These are phyloP conservation scores for Chelon auratus DNA, from an alignment of 2,797 vertebrate species.

Conservation along the genomic window DNA sequence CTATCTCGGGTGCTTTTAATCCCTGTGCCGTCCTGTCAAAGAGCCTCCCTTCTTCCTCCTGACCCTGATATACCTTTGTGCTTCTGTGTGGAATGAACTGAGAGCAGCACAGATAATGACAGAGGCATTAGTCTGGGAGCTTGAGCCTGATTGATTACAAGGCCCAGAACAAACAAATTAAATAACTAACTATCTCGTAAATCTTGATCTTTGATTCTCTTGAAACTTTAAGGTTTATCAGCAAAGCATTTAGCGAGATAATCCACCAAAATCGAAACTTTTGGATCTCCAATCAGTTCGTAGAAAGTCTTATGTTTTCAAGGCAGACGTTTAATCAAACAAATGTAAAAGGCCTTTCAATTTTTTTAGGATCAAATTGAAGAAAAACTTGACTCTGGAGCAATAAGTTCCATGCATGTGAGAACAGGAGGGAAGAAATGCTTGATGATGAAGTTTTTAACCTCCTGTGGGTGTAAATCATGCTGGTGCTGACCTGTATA, in stretches of 20 bases:
- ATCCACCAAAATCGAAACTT: not conserved
- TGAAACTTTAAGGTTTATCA: conserved; percentile 14
- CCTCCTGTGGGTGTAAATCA: conserved; percentile 62
- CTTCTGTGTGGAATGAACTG: not conserved
- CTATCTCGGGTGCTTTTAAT: conserved; percentile 7
- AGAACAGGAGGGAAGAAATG: conserved; percentile 22
- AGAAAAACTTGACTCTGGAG: conserved; percentile 2
- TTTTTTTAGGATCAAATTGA: conserved; percentile 6
- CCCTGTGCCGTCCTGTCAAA: not conserved
- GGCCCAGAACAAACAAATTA: conserved; percentile 46
- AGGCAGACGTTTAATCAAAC: conserved; percentile 2
- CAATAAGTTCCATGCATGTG: conserved; percentile 2
- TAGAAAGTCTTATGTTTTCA: not conserved
- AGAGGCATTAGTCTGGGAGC: conserved; percentile 35
- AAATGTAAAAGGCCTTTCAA: not conserved
- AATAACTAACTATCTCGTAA: conserved; percentile 42
- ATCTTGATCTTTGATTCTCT: conserved; percentile 36
- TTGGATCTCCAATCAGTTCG: not conserved
- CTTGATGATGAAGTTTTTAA: conserved; percentile 49
- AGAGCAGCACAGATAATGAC: conserved; percentile 17
- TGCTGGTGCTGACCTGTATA: conserved; percentile 69
- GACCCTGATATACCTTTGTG: conserved; percentile 19
- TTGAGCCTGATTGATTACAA: conserved; percentile 47
- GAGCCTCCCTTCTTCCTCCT: not conserved
- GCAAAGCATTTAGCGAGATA: not conserved